Percentiles rank a stretch among this genome's conserved stretches.
These are phyloP conservation scores for Ceramica pisi DNA, from an alignment of 2,888 invertebrate species.

Conservation along the genomic window DNA sequence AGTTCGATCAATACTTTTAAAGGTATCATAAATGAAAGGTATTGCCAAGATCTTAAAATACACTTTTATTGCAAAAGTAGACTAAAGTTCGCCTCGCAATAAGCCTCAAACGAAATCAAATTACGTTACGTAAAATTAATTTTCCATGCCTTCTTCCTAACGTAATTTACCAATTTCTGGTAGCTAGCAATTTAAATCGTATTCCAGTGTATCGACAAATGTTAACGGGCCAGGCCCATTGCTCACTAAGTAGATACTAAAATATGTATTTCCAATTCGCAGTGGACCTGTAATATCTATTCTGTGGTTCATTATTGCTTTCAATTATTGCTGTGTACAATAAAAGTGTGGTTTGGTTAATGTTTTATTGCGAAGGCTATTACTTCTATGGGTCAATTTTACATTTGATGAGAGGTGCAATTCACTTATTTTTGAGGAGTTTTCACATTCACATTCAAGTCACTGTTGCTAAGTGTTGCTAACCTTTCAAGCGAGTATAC, in stretches of 20 bases:
- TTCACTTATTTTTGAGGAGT: no score
- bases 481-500: no score
- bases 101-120: conserved; percentile 59
- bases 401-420: no score
- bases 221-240: conserved; percentile 43
- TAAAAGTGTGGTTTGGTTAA: conserved; percentile 21
- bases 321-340: conserved; percentile 24
- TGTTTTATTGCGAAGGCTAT: conserved; percentile 2
- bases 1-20: conserved; percentile 10
- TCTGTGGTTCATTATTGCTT: conserved; percentile 45
- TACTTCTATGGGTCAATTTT: no score
- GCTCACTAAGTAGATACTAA: conserved; percentile 54
- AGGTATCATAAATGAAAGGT: conserved; percentile 26
- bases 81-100: conserved; percentile 38
- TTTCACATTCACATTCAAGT: no score
- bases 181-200: conserved; percentile 59
- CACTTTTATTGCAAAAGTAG: conserved; percentile 17
- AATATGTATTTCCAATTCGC: conserved; percentile 63
- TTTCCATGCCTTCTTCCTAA: conserved; percentile 59
- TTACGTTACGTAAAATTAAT: conserved; percentile 61
- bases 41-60: conserved; percentile 32
- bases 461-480: no score
- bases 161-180: conserved; percentile 57
- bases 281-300: conserved; percentile 42
- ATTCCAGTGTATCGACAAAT: conserved; percentile 54